phyloP scores from a whole-genome alignment of 2,888 invertebrate species.

The Calameuta idolon region DNA sequence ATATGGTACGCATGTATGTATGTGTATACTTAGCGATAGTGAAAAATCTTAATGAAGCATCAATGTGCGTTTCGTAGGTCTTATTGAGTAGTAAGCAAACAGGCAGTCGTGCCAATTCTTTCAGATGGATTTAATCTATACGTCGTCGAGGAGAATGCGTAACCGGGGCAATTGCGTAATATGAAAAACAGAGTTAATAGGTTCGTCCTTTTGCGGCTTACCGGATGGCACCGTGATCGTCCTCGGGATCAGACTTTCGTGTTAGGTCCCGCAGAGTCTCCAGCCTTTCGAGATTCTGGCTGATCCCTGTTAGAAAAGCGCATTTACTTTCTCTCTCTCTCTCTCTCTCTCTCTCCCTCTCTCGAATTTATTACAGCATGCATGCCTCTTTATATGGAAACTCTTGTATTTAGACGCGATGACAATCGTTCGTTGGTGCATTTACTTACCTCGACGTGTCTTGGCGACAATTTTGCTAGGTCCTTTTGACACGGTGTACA shows the following conservation, averaged over 20 bases:
- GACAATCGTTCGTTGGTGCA: slow-evolving; percentile 13
- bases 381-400: no score
- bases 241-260: slow-evolving; percentile 76
- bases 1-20: not conserved
- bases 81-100: no score
- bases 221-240: slow-evolving; percentile 77
- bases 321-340: no score
- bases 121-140: not conserved
- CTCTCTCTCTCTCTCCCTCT: no score
- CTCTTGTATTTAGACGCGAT: no score
- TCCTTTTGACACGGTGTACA: slow-evolving; percentile 90
- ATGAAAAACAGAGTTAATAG: slow-evolving; percentile 2
- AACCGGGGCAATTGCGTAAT: slow-evolving; percentile 7
- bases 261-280: slow-evolving; percentile 80
- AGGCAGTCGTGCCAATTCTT: no score
- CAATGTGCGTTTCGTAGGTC: no score
- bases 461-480: slow-evolving; percentile 91
- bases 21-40: not conserved
- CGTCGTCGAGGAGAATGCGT: not conserved
- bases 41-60: no score
- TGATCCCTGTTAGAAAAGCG: slow-evolving; percentile 71
- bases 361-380: no score
- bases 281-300: slow-evolving; percentile 84
- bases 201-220: slow-evolving; percentile 61
- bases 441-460: slow-evolving; percentile 79